phyloP scores from a whole-genome alignment of 37 sponge, comb jelly and placozoan genomes.

The Chondrilla cf. caribensis region DNA sequence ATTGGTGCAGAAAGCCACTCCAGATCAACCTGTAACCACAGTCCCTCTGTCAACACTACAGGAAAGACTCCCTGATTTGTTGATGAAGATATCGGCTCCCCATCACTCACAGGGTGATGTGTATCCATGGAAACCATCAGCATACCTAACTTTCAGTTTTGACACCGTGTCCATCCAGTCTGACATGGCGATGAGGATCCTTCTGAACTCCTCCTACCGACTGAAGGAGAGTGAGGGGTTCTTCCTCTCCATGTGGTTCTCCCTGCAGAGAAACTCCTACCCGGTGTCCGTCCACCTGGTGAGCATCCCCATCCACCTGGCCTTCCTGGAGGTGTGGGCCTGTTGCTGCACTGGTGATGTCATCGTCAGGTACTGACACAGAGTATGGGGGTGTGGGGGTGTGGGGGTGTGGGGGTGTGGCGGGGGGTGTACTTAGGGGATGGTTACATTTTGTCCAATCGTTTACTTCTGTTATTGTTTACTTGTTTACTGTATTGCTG shows the following conservation, averaged over 20 bases:
- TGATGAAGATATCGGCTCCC: slow-evolving; percentile 29
- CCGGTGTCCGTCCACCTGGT: slow-evolving; percentile 46
- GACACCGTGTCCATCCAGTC: not conserved
- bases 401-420: slow-evolving; percentile 18
- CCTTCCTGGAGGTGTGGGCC: slow-evolving; percentile 64
- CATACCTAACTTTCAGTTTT: slow-evolving; percentile 59
- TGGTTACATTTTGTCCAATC: not conserved
- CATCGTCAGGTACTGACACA: slow-evolving; percentile 46
- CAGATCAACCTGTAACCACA: not conserved
- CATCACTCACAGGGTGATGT: not conserved
- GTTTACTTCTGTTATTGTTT: not conserved
- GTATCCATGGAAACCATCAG: slow-evolving; percentile 35
- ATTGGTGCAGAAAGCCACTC: not conserved
- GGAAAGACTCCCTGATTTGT: slow-evolving; percentile 37
- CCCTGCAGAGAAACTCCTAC: slow-evolving; percentile 47
- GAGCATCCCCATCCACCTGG: slow-evolving; percentile 29
- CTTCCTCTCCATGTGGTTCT: slow-evolving; percentile 67
- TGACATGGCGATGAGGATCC: slow-evolving; percentile 14
- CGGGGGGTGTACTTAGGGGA: not conserved
- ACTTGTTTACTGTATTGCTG: not conserved
- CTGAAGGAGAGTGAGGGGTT: slow-evolving; percentile 16
- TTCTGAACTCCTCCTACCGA: slow-evolving; percentile 23
- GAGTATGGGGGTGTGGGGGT: not conserved
- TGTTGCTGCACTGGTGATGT: slow-evolving; percentile 60
- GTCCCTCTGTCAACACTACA: no score